Conservation (phyloP, 2,888 invertebrate species). For the Cyclophora albipunctata region DNA sequence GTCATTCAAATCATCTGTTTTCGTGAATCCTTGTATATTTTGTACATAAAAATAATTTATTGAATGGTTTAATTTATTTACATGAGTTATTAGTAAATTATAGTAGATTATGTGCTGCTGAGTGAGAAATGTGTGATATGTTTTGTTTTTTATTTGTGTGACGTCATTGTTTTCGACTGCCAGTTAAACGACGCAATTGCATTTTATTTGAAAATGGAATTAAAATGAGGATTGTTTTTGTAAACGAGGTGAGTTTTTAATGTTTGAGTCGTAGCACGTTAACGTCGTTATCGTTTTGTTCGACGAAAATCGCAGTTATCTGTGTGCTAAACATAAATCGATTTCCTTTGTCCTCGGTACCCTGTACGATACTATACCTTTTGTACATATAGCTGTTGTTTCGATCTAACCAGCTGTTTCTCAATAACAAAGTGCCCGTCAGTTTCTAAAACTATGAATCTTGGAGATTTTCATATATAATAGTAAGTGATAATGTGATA, state of each 20-base stretch:
- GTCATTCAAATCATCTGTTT: slow-evolving; percentile 67
- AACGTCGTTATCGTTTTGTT: slow-evolving; percentile 6
- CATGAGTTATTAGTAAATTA: slow-evolving; percentile 32
- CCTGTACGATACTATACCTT: slow-evolving; percentile 25
- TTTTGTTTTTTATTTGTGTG: slow-evolving; percentile 64
- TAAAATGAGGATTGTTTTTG: slow-evolving; percentile 64
- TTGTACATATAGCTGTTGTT: slow-evolving; percentile 11
- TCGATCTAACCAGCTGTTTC: slow-evolving; percentile 47
- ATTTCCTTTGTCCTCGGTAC: slow-evolving; percentile 71
- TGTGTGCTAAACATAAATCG: slow-evolving; percentile 45
- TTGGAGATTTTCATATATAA: slow-evolving; percentile 12
- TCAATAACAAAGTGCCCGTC: slow-evolving; percentile 30
- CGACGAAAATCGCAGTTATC: slow-evolving; percentile 17
- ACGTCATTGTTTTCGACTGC: slow-evolving; percentile 77
- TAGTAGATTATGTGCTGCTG: slow-evolving; percentile 35
- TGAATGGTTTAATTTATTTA: slow-evolving; percentile 46
- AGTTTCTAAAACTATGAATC: background rate
- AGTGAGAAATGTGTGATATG: slow-evolving; percentile 47
- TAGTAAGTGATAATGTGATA: slow-evolving; percentile 14
- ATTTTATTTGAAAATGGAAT: slow-evolving; percentile 67
- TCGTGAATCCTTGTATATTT: slow-evolving; percentile 61
- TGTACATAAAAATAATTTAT: slow-evolving; percentile 62
- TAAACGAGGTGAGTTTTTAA: slow-evolving; percentile 50
- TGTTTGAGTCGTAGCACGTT: slow-evolving; percentile 28
- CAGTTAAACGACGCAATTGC: slow-evolving; percentile 78